Evolutionary conservation across 2,888 invertebrate genomes (phyloP), one percentile per base, ranked within the genome.

Genomic region (Zaprionus obscuricornis): DNA sequence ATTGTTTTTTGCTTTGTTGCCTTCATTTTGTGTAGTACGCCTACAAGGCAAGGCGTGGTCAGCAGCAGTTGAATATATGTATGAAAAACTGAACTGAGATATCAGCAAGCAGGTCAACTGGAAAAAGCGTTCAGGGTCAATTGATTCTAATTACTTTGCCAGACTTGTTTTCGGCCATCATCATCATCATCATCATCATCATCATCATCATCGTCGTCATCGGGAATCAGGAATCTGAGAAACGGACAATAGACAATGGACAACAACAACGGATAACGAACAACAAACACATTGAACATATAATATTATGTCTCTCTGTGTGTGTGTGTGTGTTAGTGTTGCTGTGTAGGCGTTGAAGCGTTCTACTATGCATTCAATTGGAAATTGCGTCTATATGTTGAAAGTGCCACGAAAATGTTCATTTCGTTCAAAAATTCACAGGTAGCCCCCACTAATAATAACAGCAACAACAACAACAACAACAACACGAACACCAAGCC

Each of bases 81-180:
- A n/a, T n/a, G n/a, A 29, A 14, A 34, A 8, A 24, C 10, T 14
- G 49, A 14, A 43, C 13, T 51, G 55, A 74, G 69, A 62, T 71
- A 74, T 74, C 67, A 74, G 51, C 20, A 63, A 73, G 50, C 59
- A 75, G 74, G 76, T 75, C 76, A 73, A 42, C 56, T 75, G 74
- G 70, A 75, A 75, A 75, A 73, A 75, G 62, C 70, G 74, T 75
- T 75, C 73, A 75, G 74, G 73, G 74, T 75, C 76, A 75, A 75
- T 75, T 75, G 74, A 75, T 75, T 75, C 70, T 75, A 75, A 71
- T 71, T 71, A 71, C 74, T 69, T 69, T 62, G 34, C 27, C 57
- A 45, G 57, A 66, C 62, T 55, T 66, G 49, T 57, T 54, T 58
- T 47, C n/a, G 22, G 22, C 22, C 4, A 22, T 22, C 22, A 7